A percentile compares a stretch with the other conserved stretches of the same genome.
These are phyloP conservation scores for Xiphorhynchus elegans DNA, from an alignment of 2,113 vertebrate species.

Conservation along the genomic window DNA sequence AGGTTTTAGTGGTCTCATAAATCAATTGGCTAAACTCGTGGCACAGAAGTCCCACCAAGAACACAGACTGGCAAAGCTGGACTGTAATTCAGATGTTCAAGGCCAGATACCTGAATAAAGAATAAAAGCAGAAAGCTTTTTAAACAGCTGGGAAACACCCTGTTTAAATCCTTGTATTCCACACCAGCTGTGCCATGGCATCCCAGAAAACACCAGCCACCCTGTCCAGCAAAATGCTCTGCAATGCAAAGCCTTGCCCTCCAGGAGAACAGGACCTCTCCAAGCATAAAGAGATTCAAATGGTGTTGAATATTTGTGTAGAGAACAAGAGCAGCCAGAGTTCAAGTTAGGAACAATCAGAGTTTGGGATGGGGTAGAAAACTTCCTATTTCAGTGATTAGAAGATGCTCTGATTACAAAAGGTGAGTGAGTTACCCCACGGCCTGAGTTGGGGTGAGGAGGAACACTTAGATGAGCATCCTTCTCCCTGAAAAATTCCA, in stretches of 20 bases:
- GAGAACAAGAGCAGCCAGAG: neutral
- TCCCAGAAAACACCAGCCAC: neutral
- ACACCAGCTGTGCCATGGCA: neutral
- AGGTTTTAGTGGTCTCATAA: neutral
- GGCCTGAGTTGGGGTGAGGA: neutral
- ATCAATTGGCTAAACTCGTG: neutral
- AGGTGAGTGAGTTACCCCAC: neutral
- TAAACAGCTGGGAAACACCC: neutral
- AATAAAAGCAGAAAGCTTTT: neutral
- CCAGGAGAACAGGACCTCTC: neutral
- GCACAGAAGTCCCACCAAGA: neutral
- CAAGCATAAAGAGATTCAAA: neutral
- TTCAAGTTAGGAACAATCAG: too few species aligned
- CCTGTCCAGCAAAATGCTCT: neutral
- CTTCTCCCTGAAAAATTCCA: neutral
- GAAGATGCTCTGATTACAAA: neutral
- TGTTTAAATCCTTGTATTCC: neutral
- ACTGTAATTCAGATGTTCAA: neutral
- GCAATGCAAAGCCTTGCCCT: neutral
- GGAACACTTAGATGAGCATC: rapidly evolving
- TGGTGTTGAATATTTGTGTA: neutral
- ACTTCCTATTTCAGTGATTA: neutral
- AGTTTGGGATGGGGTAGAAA: neutral
- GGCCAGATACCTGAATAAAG: neutral
- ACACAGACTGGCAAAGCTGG: neutral